Conservation (phyloP, 1,140 invertebrate species). For the Camponotus floridanus region DNA sequence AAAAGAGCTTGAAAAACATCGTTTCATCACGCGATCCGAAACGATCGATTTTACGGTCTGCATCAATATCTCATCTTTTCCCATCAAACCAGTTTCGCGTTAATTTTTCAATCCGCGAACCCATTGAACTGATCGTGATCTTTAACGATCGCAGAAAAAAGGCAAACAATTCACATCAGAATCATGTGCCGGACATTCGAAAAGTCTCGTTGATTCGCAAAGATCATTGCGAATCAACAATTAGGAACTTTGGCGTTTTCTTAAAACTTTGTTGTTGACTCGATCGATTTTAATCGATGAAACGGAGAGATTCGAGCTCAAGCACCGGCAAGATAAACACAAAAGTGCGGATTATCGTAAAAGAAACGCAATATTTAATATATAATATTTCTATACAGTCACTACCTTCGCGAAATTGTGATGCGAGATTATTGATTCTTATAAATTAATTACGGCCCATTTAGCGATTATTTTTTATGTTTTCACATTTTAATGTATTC, state of each 20-base stretch:
- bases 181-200: not conserved
- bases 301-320: not conserved
- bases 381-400: slow-evolving; percentile 14
- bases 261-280: slow-evolving; percentile 42
- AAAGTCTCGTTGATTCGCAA: slow-evolving; percentile 29
- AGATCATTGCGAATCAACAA: slow-evolving; percentile 28
- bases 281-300: slow-evolving; percentile 19
- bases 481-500: slow-evolving; percentile 41
- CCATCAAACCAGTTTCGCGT: not conserved
- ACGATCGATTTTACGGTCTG: not conserved
- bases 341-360: slow-evolving; percentile 5
- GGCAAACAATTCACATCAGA: not conserved
- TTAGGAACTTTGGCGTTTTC: slow-evolving; percentile 29
- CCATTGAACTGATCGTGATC: not conserved
- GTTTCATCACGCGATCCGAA: not conserved
- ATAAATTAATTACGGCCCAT: slow-evolving; percentile 54
- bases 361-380: slow-evolving; percentile 23
- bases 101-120: not conserved
- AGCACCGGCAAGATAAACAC: slow-evolving; percentile 66
- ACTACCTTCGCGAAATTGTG: not conserved
- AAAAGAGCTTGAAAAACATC: not conserved
- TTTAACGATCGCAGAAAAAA: not conserved
- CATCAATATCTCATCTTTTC: not conserved
- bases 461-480: slow-evolving; percentile 69
- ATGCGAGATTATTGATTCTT: slow-evolving; percentile 21